These are phyloP conservation scores for Plodia interpunctella DNA, from an alignment of 1,140 invertebrate species.

Conservation along the genomic window DNA sequence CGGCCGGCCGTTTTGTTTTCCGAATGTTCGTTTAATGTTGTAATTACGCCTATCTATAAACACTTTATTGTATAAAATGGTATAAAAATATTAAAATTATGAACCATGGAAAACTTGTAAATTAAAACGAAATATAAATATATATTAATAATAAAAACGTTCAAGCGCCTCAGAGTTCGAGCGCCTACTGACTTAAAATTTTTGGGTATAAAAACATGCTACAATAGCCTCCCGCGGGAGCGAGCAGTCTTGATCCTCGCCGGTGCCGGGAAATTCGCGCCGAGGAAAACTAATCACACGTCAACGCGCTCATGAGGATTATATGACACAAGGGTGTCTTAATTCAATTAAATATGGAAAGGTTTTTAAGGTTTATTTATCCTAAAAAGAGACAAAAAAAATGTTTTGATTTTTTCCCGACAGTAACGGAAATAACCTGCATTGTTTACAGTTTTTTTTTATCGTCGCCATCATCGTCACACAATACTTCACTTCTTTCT, in stretches of 20 bases:
- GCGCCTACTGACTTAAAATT: conserved; percentile 77
- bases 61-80: conserved; percentile 75
- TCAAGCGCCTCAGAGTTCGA: conserved; percentile 71
- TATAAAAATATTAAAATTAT: conserved; percentile 78
- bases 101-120: conserved; percentile 76
- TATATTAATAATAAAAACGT: conserved; percentile 76
- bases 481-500: too few relatives aligned
- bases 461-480: too few relatives aligned
- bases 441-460: too few relatives aligned
- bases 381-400: too few relatives aligned
- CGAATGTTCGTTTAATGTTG: conserved; percentile 31
- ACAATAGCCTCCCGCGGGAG: conserved; percentile 67
- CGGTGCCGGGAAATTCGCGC: conserved; percentile 22
- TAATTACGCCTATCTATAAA: conserved; percentile 71
- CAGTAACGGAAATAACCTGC: too few relatives aligned
- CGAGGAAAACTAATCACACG: conserved; percentile 16
- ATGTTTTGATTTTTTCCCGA: too few relatives aligned
- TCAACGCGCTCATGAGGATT: neutral
- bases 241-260: conserved; percentile 60
- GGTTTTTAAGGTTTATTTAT: too few relatives aligned
- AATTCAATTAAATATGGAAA: too few relatives aligned
- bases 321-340: neutral
- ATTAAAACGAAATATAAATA: conserved; percentile 77
- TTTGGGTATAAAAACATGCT: conserved; percentile 77
- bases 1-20: conserved; percentile 13